These are phyloP conservation scores for Siderastrea radians DNA, from an alignment of 92 coral and sea anemone species.

Conservation along the genomic window DNA sequence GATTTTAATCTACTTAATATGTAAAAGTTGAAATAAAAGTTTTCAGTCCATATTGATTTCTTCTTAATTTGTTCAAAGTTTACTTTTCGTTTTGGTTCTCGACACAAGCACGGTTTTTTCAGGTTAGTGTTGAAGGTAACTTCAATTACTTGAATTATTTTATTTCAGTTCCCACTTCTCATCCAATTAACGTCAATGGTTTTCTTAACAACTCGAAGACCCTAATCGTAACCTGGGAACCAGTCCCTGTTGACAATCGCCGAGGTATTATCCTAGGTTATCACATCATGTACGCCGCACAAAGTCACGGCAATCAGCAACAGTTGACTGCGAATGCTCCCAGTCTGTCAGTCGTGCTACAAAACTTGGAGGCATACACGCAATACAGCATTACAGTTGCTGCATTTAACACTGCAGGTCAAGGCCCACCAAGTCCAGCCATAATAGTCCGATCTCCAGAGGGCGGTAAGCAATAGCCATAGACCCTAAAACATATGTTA, in stretches of 20 bases:
- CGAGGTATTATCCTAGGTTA: constrained; percentile 6
- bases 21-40: too few relatives aligned
- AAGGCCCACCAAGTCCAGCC: constrained; percentile 6
- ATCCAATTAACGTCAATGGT: neutral
- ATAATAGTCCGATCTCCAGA: neutral
- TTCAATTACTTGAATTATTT: neutral
- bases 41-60: too few relatives aligned
- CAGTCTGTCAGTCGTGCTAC: neutral
- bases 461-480: neutral
- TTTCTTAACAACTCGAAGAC: neutral
- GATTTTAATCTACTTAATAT: too few relatives aligned
- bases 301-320: neutral
- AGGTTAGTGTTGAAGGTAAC: neutral
- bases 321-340: neutral
- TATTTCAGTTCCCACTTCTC: neutral
- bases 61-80: too few relatives aligned
- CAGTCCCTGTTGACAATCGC: constrained; percentile 21
- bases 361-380: neutral
- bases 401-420: neutral
- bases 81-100: too few relatives aligned
- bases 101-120: too few relatives aligned
- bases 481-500: too few relatives aligned
- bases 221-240: constrained; percentile 6
- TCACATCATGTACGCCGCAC: neutral
- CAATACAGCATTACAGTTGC: neutral